Percentiles rank a stretch among this genome's conserved stretches.
These are phyloP conservation scores for Synergus japonicus DNA, from an alignment of 2,888 invertebrate genomes.

Conservation along the genomic window DNA sequence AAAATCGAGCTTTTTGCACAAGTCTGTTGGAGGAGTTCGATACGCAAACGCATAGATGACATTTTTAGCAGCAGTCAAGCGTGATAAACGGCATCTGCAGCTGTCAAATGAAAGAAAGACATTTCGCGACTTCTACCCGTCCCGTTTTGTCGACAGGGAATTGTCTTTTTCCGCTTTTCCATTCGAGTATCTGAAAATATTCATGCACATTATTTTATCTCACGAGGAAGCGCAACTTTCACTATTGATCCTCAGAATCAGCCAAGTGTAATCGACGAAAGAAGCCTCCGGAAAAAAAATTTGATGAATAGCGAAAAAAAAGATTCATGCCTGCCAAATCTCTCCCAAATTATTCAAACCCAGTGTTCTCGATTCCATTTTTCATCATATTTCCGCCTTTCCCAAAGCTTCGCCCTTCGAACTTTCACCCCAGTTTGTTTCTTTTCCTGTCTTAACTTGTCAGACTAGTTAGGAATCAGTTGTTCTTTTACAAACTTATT, in stretches of 20 bases:
- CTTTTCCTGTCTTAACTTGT: too few species aligned
- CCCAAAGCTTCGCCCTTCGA: too few species aligned
- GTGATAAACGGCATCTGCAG: constrained; percentile 31
- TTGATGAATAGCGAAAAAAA: neutral
- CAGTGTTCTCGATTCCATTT: too few species aligned
- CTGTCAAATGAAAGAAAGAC: constrained; percentile 34
- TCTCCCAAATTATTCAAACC: neutral
- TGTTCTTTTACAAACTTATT: too few species aligned
- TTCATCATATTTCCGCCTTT: too few species aligned
- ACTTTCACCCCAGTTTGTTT: too few species aligned
- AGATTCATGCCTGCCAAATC: neutral
- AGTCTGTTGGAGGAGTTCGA: neutral
- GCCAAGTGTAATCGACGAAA: neutral
- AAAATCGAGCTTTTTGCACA: neutral
- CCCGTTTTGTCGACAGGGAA: neutral
- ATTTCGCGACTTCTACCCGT: neutral
- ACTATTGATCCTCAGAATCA: constrained; percentile 21
- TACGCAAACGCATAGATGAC: constrained; percentile 34
- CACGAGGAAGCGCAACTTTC: constrained; percentile 18
- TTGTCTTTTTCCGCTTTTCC: constrained; percentile 29
- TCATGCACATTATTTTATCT: constrained; percentile 38
- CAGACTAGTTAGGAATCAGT: too few species aligned
- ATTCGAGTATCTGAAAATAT: constrained; percentile 15
- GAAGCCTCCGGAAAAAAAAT: neutral
- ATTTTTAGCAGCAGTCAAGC: constrained; percentile 34